Evolutionary conservation across 2,888 invertebrate genomes (phyloP), one percentile per base, ranked within the genome.

Genomic region (Sinhomidia bicolor): DNA sequence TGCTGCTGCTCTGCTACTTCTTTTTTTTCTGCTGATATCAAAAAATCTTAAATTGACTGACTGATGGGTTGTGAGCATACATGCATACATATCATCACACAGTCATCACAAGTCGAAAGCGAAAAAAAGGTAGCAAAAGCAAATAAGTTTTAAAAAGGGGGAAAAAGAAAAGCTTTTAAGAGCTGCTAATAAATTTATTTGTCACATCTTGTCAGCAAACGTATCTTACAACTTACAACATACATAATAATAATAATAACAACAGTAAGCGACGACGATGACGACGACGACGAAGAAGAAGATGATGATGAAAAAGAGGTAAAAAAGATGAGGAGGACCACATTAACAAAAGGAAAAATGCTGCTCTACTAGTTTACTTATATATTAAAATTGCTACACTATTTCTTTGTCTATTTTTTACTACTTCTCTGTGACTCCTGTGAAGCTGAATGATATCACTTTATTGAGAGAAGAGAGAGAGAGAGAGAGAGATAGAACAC

Each of bases 161-260:
- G 32, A 20, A 78, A 76, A 62, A 62, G 62, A 62, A 80, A 80
- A 81, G 86, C 86, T 87, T 87, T 87, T 87, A 87, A 87, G 81
- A 80, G 60, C 60, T 54, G 32, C 86, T 87, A 87, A 87, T 87
- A 87, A 87, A 87, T 87, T 87, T 87, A 87, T 87, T 87, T 87
- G 86, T 87, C 86, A 87, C 86, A 87, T 87, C 86, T 87, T 87
- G 86, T 87, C 86, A 87, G 86, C 86, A 81, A 81, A 57, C 60
- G 74, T 80, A 87, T 87, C 86, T 81, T 87, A 85, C 85, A 85
- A 85, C 86, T 81, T 87, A 85, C 85, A 85, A 85, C 51, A 68
- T 65, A 85, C 51, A 68, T 65, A 54, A 81, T 44, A 65, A 20
- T 65, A 81, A 44, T n/a, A n/a, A n/a, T n/a, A n/a, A n/a, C n/a